phyloP scores from a whole-genome alignment of 2,113 vertebrate genomes.

The Burhinus bistriatus region DNA sequence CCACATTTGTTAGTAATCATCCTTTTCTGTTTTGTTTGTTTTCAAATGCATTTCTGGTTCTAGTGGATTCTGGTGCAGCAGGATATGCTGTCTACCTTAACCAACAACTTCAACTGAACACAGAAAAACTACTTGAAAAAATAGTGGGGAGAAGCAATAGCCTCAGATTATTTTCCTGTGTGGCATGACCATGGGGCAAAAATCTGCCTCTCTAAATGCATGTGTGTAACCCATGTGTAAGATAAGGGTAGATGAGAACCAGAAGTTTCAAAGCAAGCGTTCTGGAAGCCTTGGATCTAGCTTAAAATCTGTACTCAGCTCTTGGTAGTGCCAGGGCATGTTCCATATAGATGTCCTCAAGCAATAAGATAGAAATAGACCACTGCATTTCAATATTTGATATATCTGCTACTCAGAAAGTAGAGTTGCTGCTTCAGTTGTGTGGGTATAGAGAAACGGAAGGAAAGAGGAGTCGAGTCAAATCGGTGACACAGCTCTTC shows the following conservation, averaged over 20 bases:
- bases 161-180: not conserved
- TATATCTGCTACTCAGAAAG: not conserved
- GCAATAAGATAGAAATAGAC: conserved; percentile 22
- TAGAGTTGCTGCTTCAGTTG: not conserved
- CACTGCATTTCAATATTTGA: conserved; percentile 23
- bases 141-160: not conserved
- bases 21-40: conserved; percentile 10
- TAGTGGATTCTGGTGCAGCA: conserved; percentile 1
- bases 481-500: not conserved
- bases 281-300: not conserved
- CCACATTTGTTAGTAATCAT: conserved; percentile 43
- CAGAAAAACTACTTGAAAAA: conserved; percentile 49
- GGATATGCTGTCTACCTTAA: not conserved
- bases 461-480: not conserved
- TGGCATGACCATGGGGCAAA: not conserved
- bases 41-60: conserved; percentile 34
- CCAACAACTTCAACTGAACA: conserved; percentile 42
- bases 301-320: not conserved
- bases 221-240: not conserved
- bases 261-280: not conserved
- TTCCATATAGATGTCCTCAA: conserved; percentile 24
- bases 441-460: not conserved
- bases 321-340: not conserved
- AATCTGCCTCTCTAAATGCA: not conserved
- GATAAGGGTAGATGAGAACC: not conserved